These are phyloP conservation scores for Heliconius melpomene DNA, from an alignment of 1,140 invertebrate genomes.

Conservation along the genomic window DNA sequence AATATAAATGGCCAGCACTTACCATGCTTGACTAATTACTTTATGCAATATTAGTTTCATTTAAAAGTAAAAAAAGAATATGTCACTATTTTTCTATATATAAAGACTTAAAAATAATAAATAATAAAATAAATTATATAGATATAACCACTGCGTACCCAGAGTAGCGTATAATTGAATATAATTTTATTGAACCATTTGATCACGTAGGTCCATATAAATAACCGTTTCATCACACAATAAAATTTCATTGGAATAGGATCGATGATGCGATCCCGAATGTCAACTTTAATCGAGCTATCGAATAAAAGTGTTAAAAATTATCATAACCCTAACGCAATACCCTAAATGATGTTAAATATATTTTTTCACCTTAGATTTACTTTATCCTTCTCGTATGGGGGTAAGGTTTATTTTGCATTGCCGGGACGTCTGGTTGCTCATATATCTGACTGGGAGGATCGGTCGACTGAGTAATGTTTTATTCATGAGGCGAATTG, in stretches of 20 bases:
- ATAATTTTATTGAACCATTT: not conserved
- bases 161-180: not conserved
- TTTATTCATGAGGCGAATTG: slow-evolving; percentile 62
- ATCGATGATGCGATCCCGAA: not conserved
- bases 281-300: slow-evolving; percentile 17
- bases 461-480: slow-evolving; percentile 51
- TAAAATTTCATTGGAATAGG: slow-evolving; percentile 1
- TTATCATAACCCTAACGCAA: slow-evolving; percentile 22
- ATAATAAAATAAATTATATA: not conserved
- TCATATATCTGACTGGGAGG: slow-evolving; percentile 31
- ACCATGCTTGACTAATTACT: too few species aligned
- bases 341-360: slow-evolving; percentile 19
- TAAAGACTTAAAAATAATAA: too few species aligned
- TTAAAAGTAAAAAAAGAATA: too few species aligned
- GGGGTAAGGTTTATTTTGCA: slow-evolving; percentile 21
- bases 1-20: too few species aligned
- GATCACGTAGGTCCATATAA: not conserved
- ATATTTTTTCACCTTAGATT: slow-evolving; percentile 2
- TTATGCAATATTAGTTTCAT: too few species aligned
- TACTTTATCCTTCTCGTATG: slow-evolving; percentile 18
- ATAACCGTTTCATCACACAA: not conserved
- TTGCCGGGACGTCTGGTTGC: slow-evolving; percentile 3
- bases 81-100: too few species aligned
- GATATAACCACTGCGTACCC: not conserved
- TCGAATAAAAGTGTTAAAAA: slow-evolving; percentile 16